Evolutionary conservation across 2,888 invertebrate genomes (phyloP).

Genomic region (Drosophila koepferae): DNA sequence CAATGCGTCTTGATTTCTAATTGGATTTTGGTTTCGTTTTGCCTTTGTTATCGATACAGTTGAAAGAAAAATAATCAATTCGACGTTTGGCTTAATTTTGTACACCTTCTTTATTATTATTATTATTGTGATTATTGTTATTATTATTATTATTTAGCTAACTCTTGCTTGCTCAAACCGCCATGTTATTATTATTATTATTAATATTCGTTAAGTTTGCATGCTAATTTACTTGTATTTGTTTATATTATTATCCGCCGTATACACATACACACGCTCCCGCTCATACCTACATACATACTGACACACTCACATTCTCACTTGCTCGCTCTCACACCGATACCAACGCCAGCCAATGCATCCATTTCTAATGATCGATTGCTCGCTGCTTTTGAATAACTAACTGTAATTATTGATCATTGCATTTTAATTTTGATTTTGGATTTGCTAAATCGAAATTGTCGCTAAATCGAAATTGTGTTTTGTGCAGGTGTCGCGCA

Average conservation of each 20-base stretch:
- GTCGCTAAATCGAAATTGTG: constrained; percentile 19
- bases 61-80: constrained; percentile 1
- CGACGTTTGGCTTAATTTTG: constrained; percentile 8
- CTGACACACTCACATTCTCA: constrained; percentile 6
- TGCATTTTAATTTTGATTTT: constrained; percentile 2
- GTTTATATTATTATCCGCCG: constrained; percentile 10
- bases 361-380: constrained; percentile 46
- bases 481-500: constrained; percentile 71
- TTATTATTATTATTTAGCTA: not conserved
- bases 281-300: constrained; percentile 4
- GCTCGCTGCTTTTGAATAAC: constrained; percentile 52
- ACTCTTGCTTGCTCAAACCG: constrained; percentile 7
- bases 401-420: constrained; percentile 33
- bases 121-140: not conserved
- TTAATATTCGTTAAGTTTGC: constrained; percentile 16
- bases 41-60: constrained; percentile 10
- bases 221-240: constrained; percentile 8
- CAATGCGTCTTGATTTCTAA: constrained; percentile 17
- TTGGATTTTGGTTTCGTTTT: constrained; percentile 46
- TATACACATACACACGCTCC: constrained; percentile 1
- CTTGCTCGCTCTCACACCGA: constrained; percentile 15
- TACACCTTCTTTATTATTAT: not conserved
- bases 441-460: no score
- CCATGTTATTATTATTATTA: not conserved
- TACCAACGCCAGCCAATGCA: constrained; percentile 30